Percentiles rank a stretch among this genome's conserved stretches.
Conservation (phyloP, 2,888 invertebrate species). For the Synanthedon andrenaeformis region DNA sequence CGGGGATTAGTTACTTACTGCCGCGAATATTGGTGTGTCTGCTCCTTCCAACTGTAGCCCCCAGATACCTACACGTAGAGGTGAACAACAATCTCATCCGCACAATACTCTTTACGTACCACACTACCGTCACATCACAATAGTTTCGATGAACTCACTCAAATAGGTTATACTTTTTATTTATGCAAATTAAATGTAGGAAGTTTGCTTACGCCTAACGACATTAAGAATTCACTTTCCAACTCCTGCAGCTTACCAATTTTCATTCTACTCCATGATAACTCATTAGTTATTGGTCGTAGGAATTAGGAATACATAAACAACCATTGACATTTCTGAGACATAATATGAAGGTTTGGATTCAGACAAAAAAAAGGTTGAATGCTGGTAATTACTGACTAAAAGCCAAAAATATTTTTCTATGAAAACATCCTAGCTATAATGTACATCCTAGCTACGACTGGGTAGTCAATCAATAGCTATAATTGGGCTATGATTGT, state of each 20-base stretch:
- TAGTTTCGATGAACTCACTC: constrained; percentile 27
- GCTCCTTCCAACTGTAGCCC: constrained; percentile 14
- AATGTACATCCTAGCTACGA: too few relatives aligned
- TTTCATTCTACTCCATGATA: too few relatives aligned
- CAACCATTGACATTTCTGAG: too few relatives aligned
- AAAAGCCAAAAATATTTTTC: too few relatives aligned
- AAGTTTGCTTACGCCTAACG: background rate
- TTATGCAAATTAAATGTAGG: background rate
- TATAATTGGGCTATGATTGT: too few relatives aligned
- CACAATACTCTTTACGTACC: constrained; percentile 25
- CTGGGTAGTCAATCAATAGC: too few relatives aligned
- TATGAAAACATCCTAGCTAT: too few relatives aligned
- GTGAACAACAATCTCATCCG: constrained; percentile 50
- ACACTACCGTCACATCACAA: constrained; percentile 19
- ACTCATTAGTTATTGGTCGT: too few relatives aligned
- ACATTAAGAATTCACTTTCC: background rate
- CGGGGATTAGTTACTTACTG: background rate
- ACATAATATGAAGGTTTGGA: too few relatives aligned
- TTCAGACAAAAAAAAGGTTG: too few relatives aligned
- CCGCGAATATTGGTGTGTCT: background rate
- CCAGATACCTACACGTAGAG: constrained; percentile 39
- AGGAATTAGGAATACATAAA: too few relatives aligned
- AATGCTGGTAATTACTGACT: too few relatives aligned
- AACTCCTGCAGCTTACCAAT: background rate
- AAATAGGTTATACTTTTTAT: background rate